Evolutionary conservation across 2,888 invertebrate genomes (phyloP), one percentile per base, ranked within the genome.

Genomic region (Litoditis marina): DNA sequence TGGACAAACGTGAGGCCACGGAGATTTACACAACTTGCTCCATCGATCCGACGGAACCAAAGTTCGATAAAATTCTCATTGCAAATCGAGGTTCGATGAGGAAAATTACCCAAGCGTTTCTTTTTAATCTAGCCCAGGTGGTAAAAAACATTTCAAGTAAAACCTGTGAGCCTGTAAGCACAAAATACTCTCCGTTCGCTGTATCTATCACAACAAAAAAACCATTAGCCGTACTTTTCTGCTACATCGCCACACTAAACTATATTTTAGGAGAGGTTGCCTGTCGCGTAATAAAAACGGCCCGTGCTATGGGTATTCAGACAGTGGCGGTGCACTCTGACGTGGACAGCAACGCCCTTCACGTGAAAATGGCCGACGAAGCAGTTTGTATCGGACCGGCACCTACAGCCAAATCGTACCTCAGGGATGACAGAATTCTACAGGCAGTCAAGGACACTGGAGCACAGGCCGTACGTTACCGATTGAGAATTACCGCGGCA

Each of bases 11-110:
- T 28, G 73, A 73, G 54, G 73, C 66, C 31, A 57, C 61, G 32
- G 69, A 69, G 19, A 67, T 73, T 32, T 80, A 80, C 70, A 76
- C 71, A 2, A 74, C 80, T 6, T 72, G 75, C 49, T 75, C 74
- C 46, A 80, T 80, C 67, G 71, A 80, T 50, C 63, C 60, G 60
- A 62, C 68, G 52, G 81, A 81, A 63, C 62, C 77, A 49, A 81
- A 78, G 56, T 86, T 86, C 77, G 85, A 86, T 66, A 88, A 88
- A 81, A 85, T 98, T 63, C 86, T 98, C 42, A 92, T 98, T 70
- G 95, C 98, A 0, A 98, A 98, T 85, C 87, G 96, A 76, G 96
- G 85, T 63, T 84, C n/a, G n/a, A n/a, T n/a, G n/a, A n/a, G n/a
- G n/a, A n/a, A n/a, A n/a, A n/a, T n/a, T n/a, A n/a, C n/a, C n/a